Conservation (phyloP, 2,888 invertebrate species). For the Calliopum simillimum region DNA sequence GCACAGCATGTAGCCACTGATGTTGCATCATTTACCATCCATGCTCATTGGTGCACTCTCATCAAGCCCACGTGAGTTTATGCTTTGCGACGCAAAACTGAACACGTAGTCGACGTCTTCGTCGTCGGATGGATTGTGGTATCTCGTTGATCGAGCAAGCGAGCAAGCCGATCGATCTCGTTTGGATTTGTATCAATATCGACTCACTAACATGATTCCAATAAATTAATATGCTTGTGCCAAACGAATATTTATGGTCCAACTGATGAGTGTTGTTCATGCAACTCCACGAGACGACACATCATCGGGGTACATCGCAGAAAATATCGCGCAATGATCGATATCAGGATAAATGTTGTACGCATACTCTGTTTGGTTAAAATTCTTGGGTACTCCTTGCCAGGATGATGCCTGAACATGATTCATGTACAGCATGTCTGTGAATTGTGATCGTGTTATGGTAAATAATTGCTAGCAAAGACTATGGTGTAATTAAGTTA, state of each 20-base stretch:
- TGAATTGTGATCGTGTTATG: constrained; percentile 66
- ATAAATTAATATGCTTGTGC: constrained; percentile 66
- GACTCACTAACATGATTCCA: constrained; percentile 67
- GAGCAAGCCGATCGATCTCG: constrained; percentile 60
- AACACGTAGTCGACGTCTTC: constrained; percentile 27
- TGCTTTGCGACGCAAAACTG: constrained; percentile 44
- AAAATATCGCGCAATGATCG: constrained; percentile 18
- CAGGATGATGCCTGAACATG: constrained; percentile 48
- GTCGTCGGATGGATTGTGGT: constrained; percentile 11
- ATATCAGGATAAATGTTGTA: constrained; percentile 9
- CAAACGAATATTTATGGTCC: constrained; percentile 40
- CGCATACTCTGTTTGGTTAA: too few species aligned
- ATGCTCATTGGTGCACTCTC: neutral
- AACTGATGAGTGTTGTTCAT: constrained; percentile 42
- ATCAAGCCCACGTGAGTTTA: constrained; percentile 45
- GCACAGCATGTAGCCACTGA: constrained; percentile 43
- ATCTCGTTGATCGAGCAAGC: constrained; percentile 49
- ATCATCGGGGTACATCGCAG: constrained; percentile 15
- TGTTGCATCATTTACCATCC: neutral
- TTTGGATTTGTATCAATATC: constrained; percentile 67
- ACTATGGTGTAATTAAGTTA: constrained; percentile 62
- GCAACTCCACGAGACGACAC: constrained; percentile 31
- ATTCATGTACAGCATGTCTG: constrained; percentile 61
- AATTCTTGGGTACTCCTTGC: constrained; percentile 39
- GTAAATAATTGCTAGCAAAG: constrained; percentile 64